Evolutionary conservation across 2,888 invertebrate genomes (phyloP).

Genomic region (Marasmarcha lunaedactyla): DNA sequence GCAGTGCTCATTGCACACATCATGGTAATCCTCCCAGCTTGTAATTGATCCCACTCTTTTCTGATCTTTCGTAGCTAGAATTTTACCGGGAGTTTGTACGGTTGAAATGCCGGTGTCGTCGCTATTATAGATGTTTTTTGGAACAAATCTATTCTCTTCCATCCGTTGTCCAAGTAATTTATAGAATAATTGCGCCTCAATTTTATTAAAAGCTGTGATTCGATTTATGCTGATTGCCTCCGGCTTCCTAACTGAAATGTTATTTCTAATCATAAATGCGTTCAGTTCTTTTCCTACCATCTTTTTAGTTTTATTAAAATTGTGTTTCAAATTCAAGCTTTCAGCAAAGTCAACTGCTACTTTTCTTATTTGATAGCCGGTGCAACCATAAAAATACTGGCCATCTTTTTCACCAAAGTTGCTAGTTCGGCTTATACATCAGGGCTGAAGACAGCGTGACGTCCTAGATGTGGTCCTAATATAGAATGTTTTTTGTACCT

Average conservation of each 20-base stretch:
- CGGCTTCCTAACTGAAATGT: conserved; percentile 19
- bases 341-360: conserved; percentile 3
- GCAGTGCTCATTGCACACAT: conserved; percentile 28
- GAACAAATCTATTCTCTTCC: conserved; percentile 16
- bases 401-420: conserved; percentile 18
- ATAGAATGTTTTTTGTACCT: conserved; percentile 16
- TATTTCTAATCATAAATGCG: conserved; percentile 6
- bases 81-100: conserved; percentile 24
- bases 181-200: conserved; percentile 20
- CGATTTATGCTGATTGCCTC: conserved; percentile 24
- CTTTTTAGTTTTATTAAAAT: conserved; percentile 2
- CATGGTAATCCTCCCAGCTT: conserved; percentile 23
- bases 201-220: conserved; percentile 21
- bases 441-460: conserved; percentile 14
- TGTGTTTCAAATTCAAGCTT: conserved; percentile 2
- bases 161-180: conserved; percentile 18
- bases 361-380: conserved; percentile 2
- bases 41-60: conserved; percentile 28
- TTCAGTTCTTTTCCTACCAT: conserved; percentile 3
- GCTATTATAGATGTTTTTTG: conserved; percentile 23
- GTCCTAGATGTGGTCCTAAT: conserved; percentile 16
- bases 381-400: conserved; percentile 21
- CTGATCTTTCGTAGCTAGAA: conserved; percentile 23
- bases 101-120: conserved; percentile 30
- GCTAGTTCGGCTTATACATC: conserved; percentile 17